Base-by-base conservation (phyloP, 1,140 invertebrate species). In the Cecropterus lyciades region DNA sequence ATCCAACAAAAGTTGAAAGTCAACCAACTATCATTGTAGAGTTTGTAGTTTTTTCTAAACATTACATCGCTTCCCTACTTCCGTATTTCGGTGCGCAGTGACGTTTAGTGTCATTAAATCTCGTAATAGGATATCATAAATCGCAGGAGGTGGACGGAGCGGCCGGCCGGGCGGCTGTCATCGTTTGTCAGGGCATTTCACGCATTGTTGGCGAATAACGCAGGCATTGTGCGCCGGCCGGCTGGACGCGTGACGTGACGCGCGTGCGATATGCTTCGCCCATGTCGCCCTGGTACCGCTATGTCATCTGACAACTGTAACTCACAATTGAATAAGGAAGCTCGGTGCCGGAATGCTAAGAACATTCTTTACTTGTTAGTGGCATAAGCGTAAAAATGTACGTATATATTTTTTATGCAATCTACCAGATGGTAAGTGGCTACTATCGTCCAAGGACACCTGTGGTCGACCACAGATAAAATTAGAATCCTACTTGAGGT, bases 41-140 rank as follows among this genome's bases (percentile, higher is more conserved):
- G 11, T 37, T 10, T 11, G 46, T 20, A 49, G 17, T 24, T 20
- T 60, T 60, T 46, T 60, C 56, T 62, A 62, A 62, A 62, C 57
- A 62, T n/a, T 8, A 9, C 10, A 14, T 20, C 43, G 45, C 57
- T 17, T 48, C 46, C 43, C 45, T 16, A 40, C 30, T 62, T 62
- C 45, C 57, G 57, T 62, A 62, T 49, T 62, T 62, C 46, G 45
- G 57, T 69, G 69, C 63, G 57, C 63, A 49, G 71, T 51, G 60
- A 66, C 66, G 60, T 68, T 70, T 63, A 63, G 75, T 70, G 62
- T 91, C 88, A 87, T 91, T 91, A 87, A 89, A 89, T 89, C 85
- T 89, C 83, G 82, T 91, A 91, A 88, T 89, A 89, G 85, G 89
- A 85, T 87, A 88, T 87, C 85, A 87, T 89, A 91, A 91, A 91